Conservation (phyloP, 2,113 vertebrate species). For the Channa argus region DNA sequence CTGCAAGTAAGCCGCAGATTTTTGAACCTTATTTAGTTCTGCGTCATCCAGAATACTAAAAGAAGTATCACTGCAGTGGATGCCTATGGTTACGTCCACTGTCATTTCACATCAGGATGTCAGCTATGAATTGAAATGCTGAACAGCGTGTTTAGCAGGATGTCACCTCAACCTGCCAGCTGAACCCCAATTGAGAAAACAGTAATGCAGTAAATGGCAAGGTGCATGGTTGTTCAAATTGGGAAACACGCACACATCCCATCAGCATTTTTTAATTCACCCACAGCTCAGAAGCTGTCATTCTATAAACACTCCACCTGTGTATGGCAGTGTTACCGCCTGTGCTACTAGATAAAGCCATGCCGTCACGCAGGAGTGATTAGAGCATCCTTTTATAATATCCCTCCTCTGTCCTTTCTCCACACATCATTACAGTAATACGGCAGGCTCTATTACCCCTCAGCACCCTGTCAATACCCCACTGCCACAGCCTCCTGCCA, state of each 20-base stretch:
- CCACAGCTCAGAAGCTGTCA: conserved; percentile 25
- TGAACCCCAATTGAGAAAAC: conserved; percentile 47
- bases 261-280: conserved; percentile 49
- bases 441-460: conserved; percentile 81
- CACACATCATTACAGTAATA: conserved; percentile 83
- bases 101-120: conserved; percentile 39
- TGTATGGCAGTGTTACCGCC: conserved; percentile 34
- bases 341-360: conserved; percentile 59
- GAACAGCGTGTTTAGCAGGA: conserved; percentile 53
- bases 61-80: conserved; percentile 18
- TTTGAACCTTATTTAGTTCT: background rate
- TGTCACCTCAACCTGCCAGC: conserved; percentile 55
- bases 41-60: background rate
- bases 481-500: conserved; percentile 40
- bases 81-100: conserved; percentile 31
- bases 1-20: background rate
- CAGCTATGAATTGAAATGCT: conserved; percentile 57
- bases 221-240: conserved; percentile 27
- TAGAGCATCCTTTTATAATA: conserved; percentile 72
- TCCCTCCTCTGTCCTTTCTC: conserved; percentile 72
- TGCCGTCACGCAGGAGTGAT: conserved; percentile 72
- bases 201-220: conserved; percentile 36
- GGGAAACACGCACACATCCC: conserved; percentile 1
- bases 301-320: conserved; percentile 33
- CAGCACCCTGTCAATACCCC: conserved; percentile 59